Conservation (phyloP, 2,888 invertebrate species). For the Drosophila anomalata region DNA sequence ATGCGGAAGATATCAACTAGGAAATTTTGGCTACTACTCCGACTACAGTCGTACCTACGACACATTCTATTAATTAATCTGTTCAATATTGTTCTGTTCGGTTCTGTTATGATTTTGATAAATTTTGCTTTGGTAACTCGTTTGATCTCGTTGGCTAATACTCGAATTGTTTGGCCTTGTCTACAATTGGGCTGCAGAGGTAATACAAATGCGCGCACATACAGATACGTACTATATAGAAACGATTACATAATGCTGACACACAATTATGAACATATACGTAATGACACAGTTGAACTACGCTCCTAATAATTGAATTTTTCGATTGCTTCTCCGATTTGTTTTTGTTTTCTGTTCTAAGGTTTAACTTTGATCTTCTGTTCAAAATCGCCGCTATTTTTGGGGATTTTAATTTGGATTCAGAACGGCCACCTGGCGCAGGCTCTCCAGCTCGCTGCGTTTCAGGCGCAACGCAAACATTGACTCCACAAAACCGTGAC, state of each 20-base stretch:
- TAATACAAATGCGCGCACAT: constrained; percentile 42
- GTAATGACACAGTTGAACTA: constrained; percentile 66
- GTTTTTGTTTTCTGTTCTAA: constrained; percentile 44
- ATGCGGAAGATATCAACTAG: constrained; percentile 47
- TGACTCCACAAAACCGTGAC: constrained; percentile 95
- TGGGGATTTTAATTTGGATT: constrained; percentile 50
- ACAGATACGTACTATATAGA: constrained; percentile 28
- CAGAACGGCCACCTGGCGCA: constrained; percentile 81
- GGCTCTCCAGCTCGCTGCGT: constrained; percentile 81
- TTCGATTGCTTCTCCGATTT: constrained; percentile 70
- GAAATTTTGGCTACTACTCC: constrained; percentile 68
- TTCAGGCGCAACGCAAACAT: constrained; percentile 91
- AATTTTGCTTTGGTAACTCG: constrained; percentile 62
- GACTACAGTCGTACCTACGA: constrained; percentile 41
- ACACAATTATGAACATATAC: constrained; percentile 42
- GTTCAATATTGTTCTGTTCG: constrained; percentile 8
- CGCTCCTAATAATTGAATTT: constrained; percentile 74
- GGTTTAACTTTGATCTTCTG: constrained; percentile 40
- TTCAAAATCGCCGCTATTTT: not conserved
- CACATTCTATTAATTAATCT: constrained; percentile 31
- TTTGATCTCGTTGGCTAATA: constrained; percentile 58
- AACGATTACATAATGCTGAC: constrained; percentile 36
- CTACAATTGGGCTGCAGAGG: constrained; percentile 57
- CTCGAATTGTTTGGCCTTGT: constrained; percentile 64
- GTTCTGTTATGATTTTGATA: constrained; percentile 37